phyloP scores from a whole-genome alignment of 1,140 invertebrate genomes.

The Drosophila watanabei region DNA sequence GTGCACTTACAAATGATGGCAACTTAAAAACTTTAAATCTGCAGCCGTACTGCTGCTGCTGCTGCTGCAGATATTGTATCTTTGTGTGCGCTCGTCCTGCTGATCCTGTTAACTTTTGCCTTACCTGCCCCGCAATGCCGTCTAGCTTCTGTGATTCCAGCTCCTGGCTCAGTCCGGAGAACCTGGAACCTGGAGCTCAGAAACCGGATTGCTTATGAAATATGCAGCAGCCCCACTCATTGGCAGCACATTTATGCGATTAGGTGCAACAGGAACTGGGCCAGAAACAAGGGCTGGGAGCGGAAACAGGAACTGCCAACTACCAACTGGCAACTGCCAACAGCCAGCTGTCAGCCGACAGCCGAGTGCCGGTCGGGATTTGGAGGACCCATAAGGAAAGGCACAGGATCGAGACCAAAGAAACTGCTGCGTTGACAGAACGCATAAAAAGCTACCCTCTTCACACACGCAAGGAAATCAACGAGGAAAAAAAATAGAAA shows the following conservation, averaged over 20 bases:
- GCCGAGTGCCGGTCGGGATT: constrained; percentile 3
- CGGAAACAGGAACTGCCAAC: constrained; percentile 39
- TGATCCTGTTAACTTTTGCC: constrained; percentile 62
- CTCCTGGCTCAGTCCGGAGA: background rate
- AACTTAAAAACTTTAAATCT: constrained; percentile 52
- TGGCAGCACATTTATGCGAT: constrained; percentile 81
- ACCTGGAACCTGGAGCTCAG: background rate
- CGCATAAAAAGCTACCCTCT: constrained; percentile 57
- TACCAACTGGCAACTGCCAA: constrained; percentile 59
- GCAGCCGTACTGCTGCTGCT: constrained; percentile 14
- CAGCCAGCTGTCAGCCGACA: constrained; percentile 54
- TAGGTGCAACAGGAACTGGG: constrained; percentile 73
- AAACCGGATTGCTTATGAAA: constrained; percentile 70
- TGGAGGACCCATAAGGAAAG: constrained; percentile 20
- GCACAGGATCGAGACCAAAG: constrained; percentile 24
- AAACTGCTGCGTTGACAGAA: constrained; percentile 76
- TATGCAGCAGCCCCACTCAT: constrained; percentile 76
- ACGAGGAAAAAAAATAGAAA: background rate
- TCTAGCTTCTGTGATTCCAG: constrained; percentile 9
- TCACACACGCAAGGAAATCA: constrained; percentile 42
- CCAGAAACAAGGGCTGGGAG: constrained; percentile 7
- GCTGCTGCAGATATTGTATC: constrained; percentile 31
- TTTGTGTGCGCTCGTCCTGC: constrained; percentile 6
- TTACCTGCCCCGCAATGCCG: constrained; percentile 27
- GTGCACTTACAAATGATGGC: constrained; percentile 35